A percentile compares a stretch with the other conserved stretches of the same genome.
phyloP scores from a whole-genome alignment of 2,113 vertebrate species.

The Dermatemys mawii region DNA sequence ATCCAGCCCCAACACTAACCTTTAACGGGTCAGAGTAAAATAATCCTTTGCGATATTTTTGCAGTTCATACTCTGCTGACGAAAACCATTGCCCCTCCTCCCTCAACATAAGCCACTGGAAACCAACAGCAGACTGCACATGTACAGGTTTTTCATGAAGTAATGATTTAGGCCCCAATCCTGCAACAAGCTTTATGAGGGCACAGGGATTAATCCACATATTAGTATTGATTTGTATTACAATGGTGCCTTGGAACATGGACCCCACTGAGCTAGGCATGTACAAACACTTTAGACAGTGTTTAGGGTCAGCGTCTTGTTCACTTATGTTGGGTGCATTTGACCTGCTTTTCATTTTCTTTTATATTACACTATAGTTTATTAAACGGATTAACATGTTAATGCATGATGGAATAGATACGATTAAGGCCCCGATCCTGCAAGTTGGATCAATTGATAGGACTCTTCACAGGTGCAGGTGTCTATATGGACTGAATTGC shows the following conservation, averaged over 20 bases:
- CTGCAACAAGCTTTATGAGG: accelerated
- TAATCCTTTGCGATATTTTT: constrained; percentile 61
- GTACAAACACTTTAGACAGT: accelerated
- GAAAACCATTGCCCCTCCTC: neutral
- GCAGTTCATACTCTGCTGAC: constrained; percentile 21
- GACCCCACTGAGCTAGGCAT: neutral
- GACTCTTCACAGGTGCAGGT: neutral
- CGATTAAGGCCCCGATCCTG: neutral
- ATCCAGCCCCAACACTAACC: constrained; percentile 64
- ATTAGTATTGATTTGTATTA: neutral
- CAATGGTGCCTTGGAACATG: neutral
- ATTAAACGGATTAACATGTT: neutral
- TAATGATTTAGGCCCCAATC: accelerated
- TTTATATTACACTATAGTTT: neutral
- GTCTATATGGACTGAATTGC: neutral
- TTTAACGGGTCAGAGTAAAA: constrained; percentile 64
- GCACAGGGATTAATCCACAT: neutral
- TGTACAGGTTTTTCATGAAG: neutral
- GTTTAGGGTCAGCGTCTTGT: neutral
- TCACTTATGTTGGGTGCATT: neutral
- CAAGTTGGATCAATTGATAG: neutral
- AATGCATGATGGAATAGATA: neutral
- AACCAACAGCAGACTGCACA: neutral
- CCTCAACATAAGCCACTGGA: neutral
- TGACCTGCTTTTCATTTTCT: neutral